Evolutionary conservation across 2,113 vertebrate genomes (phyloP), one percentile per base, ranked within the genome.

Genomic region (Pristiophorus japonicus): DNA sequence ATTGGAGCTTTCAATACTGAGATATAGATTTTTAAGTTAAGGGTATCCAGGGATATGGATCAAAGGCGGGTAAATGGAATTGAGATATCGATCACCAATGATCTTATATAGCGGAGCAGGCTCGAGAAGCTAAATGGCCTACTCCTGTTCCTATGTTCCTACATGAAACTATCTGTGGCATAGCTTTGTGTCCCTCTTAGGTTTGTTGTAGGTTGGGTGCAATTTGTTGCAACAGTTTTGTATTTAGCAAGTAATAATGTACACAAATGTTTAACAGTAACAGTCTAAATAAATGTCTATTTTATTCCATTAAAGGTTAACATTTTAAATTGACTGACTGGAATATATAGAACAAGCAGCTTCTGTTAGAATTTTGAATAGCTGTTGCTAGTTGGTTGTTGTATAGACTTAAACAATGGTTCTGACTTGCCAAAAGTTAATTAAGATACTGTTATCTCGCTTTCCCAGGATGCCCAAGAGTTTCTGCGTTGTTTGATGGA

Each of bases 401-500:
- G 14, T 42, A 16, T 62, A 92, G 14, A 66, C 22, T 94, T 65
- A n/a, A 47, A 30, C 51, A 88, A 16, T 63, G 34, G 1, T 92
- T 94, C 42, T 94, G n/a, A 70, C 3, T 34, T 51, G 59, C 16
- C 34, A 62, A 38, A 59, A 16, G 3, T 34, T 88, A 59, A 11
- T 42, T 63, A 38, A 38, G 63, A 27, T 51, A 4, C 63, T 62
- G 0, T 11, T 65, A 0, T 94, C 10, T 95, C 84, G 88, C 67
- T 95, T 95, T 14, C 95, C 96, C 95, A 99, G 99, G 99, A 99
- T 95, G 99, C 99, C 62, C 99, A 99, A 96, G 99, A 99, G 96
- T 99, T 99, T 97, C 97, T 99, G 96, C 98, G 99, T 95, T 99
- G 99, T 96, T 96, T 99, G 91, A 99, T 99, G 99, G 99, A 99